Base-by-base conservation (phyloP, 1,140 invertebrate species). In the Drosophila grimshawi region DNA sequence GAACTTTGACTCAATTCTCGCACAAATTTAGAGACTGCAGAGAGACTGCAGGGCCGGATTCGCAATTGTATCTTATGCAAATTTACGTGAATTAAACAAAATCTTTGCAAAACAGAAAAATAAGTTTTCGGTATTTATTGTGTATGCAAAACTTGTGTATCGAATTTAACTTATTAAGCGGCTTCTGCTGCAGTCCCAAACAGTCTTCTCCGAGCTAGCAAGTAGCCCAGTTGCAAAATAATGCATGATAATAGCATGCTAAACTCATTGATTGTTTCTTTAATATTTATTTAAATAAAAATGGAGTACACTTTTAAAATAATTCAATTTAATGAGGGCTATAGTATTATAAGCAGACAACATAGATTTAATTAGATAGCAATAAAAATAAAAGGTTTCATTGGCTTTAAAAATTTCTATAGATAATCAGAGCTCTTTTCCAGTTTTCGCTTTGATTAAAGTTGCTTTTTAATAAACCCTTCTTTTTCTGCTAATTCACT, bases 71-170 rank as follows among this genome's bases (percentile, higher is more conserved):
- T 88, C 83, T 89, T 88, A 88, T 88, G 85, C 80, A 89, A 89
- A 89, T 89, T 90, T 90, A 71, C 85, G 71, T 81, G 86, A 89
- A 90, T 89, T 89, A 89, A 89, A 86, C 86, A 85, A 89, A 89
- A 89, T 89, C 85, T 89, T 85, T 65, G 70, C 10, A 57, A 85
- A 89, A 85, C 80, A 79, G 86, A 90, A 89, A 89, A 89, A 90
- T 90, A 89, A 90, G 86, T 89, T 85, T 79, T 69, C 56, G 30
- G 33, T 56, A 57, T 73, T 68, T 64, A 78, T 68, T 68, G 69
- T 86, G 80, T 80, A 71, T 83, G 64, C 78, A 59, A 63, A 76
- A 89, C 74, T 88, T 85, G 78, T 85, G 86, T 89, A 89, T 89
- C 86, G 85, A 88, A 88, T 60, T 52, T 52, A 76, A 88, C 53